Evolutionary conservation across 2,113 vertebrate genomes (phyloP), one percentile per base, ranked within the genome.

Genomic region (Cynopterus brachyotis): DNA sequence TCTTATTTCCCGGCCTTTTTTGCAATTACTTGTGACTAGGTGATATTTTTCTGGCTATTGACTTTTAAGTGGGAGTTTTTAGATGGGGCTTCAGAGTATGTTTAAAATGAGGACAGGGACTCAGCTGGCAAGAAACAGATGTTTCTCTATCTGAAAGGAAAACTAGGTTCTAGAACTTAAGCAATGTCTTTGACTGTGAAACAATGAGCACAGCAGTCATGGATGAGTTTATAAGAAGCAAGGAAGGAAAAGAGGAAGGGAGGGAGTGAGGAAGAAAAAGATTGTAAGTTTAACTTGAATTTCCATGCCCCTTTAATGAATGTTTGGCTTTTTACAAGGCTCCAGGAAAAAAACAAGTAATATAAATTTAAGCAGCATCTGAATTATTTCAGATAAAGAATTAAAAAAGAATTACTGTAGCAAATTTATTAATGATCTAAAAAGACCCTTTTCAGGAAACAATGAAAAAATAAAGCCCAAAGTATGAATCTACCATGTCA

Each of bases 391-490:
- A 42, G 55, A 80, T 55, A 62, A 35, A 35, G 3, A 55, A 53
- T 84, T 89, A 69, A 55, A 95, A 95, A 91, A 37, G 6, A 80
- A 84, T 57, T 89, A 64, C 3, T 22, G 1, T 13, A 72, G 42
- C 3, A 95, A 84, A 79, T 60, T 26, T 73, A 83, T 67, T 83
- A 47, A 62, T 45, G 26, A 84, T 35, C 73, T 72, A 28, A 82
- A 93, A 24, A 75, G 8, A 5, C 22, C 26, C 2, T 40, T 66
- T 80, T 60, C 91, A 97, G 11, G 4, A 86, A 69, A 90, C 60
- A 95, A 91, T 89, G 47, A 59, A 93, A 45, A 96, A 96, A 95
- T 12, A 42, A 30, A 60, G 1, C 9, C 13, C 59, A 22, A 85
- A 64, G 2, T 47, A 32, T 47, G 15, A 37, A 32, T 57, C 20